phyloP scores from a whole-genome alignment of 1,140 invertebrate genomes.

The Cecropterus lyciades region DNA sequence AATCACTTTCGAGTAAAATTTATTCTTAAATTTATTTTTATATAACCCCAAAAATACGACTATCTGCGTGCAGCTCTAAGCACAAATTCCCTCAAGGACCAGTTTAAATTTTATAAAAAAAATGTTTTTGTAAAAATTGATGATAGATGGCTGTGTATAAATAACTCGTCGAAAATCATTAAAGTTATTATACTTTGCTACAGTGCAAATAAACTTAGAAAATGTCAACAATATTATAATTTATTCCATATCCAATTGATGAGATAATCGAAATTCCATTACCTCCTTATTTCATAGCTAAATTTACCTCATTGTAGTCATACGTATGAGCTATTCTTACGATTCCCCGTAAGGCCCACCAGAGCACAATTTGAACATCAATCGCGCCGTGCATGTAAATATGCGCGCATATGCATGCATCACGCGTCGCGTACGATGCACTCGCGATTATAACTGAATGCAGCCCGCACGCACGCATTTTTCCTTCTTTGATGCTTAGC shows the following conservation, averaged over 20 bases:
- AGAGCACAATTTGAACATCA: conserved; percentile 27
- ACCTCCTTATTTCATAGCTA: not conserved
- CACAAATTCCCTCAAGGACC: too few relatives aligned
- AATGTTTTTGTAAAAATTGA: too few relatives aligned
- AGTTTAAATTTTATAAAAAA: too few relatives aligned
- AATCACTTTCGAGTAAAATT: too few relatives aligned
- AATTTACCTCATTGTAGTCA: conserved; percentile 9
- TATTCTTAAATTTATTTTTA: too few relatives aligned
- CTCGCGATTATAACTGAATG: conserved; percentile 42
- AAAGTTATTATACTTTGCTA: too few relatives aligned
- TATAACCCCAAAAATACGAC: too few relatives aligned
- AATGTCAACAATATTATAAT: not conserved
- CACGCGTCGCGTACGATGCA: conserved; percentile 46
- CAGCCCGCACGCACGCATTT: conserved; percentile 38
- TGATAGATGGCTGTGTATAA: too few relatives aligned
- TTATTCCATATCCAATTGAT: not conserved
- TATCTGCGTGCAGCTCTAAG: too few relatives aligned
- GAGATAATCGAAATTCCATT: not conserved
- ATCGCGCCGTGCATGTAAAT: conserved; percentile 30
- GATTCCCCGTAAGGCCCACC: conserved; percentile 29
- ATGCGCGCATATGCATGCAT: conserved; percentile 21
- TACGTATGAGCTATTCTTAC: conserved; percentile 21
- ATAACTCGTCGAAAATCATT: too few relatives aligned
- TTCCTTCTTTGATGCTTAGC: conserved; percentile 34
- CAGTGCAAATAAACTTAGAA: not conserved